Percentiles rank a stretch among this genome's conserved stretches.
Conservation (phyloP, 2,113 vertebrate genomes). For the Vanacampus margaritifer region DNA sequence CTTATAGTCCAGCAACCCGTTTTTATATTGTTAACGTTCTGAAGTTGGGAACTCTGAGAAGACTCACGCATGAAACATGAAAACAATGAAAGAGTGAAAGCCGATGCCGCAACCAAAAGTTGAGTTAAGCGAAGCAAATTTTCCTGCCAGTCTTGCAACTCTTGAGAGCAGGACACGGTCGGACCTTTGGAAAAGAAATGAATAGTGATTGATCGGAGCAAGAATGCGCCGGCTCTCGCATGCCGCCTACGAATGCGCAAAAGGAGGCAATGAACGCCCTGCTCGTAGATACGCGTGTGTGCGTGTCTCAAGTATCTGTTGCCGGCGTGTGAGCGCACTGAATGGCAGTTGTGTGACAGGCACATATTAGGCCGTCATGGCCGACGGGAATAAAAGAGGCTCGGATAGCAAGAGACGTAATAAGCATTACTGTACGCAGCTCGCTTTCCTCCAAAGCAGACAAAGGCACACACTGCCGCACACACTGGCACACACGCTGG, state of each 20-base stretch:
- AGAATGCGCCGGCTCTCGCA: slow-evolving; percentile 60
- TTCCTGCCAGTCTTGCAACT: slow-evolving; percentile 46
- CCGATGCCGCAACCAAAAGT: slow-evolving; percentile 40
- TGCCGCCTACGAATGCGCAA: slow-evolving; percentile 55
- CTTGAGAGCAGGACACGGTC: slow-evolving; percentile 58
- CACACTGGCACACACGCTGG: slow-evolving; percentile 25
- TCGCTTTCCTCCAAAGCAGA: slow-evolving; percentile 40
- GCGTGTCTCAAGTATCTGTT: slow-evolving; percentile 64
- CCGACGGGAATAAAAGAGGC: slow-evolving; percentile 57
- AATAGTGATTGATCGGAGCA: slow-evolving; percentile 70
- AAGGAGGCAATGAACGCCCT: slow-evolving; percentile 35
- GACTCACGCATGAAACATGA: too few relatives aligned
- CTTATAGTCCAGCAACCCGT: too few relatives aligned
- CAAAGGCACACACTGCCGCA: slow-evolving; percentile 51
- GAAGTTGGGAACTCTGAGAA: background rate
- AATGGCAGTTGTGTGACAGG: slow-evolving; percentile 68
- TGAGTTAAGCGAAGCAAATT: slow-evolving; percentile 51
- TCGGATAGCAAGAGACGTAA: slow-evolving; percentile 57
- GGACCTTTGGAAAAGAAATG: slow-evolving; percentile 62
- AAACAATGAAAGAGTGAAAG: slow-evolving; percentile 34
- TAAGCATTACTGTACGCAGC: slow-evolving; percentile 59
- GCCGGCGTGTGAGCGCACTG: slow-evolving; percentile 44
- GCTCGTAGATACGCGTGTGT: slow-evolving; percentile 49
- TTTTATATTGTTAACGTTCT: background rate
- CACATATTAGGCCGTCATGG: slow-evolving; percentile 69